Evolutionary conservation across 2,888 invertebrate species (phyloP), one percentile per base, ranked within the genome.

Genomic region (Drosophila atripex): DNA sequence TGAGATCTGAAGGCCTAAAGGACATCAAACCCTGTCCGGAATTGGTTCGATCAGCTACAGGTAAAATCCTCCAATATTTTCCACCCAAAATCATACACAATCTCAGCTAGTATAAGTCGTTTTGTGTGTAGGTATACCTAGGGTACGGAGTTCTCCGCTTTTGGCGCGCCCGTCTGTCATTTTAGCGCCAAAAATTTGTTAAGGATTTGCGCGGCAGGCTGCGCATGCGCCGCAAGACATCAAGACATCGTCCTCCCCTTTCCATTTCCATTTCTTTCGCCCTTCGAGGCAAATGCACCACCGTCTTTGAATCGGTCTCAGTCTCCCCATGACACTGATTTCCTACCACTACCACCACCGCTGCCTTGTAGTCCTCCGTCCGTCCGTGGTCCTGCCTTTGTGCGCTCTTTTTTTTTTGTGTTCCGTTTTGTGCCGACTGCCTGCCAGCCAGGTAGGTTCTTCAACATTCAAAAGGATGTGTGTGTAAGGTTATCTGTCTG

Each of bases 161-260:
- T 87, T 77, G 78, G 78, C 86, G 85, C 71, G 88, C 25, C 65
- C 54, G 51, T 75, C 55, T 51, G 41, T 49, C 50, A 68, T 76
- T 73, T 82, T 88, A 86, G 82, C 82, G 82, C 88, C 82, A 82
- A 82, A 84, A 70, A 70, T 71, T 52, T 58, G 60, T 70, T 82
- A 68, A 51, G 46, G 60, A 69, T 80, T 72, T 61, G 80, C 53
- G 55, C 78, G 76, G 71, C 79, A 71, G 79, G 72, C 79, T 86
- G 87, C 71, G 76, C 85, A 69, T 80, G 86, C 86, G 88, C 83
- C 79, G 88, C 88, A 82, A 76, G 88, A 88, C 76, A 77, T 86
- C 78, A 71, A 66, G 50, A 68, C 65, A 53, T 52, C 71, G 50
- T 53, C 35, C 25, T 32, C 49, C 43, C 43, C 21, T 43, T 5